A percentile compares a stretch with the other conserved stretches of the same genome.
Evolutionary conservation across 2,797 vertebrate species (phyloP).

Genomic region (Antennarius maculatus): DNA sequence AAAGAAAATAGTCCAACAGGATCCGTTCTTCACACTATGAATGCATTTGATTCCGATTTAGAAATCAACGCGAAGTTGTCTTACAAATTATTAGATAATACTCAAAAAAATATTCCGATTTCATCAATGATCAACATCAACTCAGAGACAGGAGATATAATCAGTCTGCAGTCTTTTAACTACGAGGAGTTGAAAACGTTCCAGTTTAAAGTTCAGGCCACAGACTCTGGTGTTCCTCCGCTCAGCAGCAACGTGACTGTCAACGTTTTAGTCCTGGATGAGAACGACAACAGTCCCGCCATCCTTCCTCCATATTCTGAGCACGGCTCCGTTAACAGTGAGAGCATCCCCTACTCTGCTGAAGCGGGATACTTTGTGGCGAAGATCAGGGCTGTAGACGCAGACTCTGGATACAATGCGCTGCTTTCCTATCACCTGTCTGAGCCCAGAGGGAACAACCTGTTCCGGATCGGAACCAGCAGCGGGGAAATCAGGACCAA

Average conservation of each 20-base stretch:
- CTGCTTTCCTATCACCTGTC: constrained; percentile 25
- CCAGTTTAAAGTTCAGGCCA: constrained; percentile 83
- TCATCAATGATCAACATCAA: constrained; percentile 58
- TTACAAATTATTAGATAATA: constrained; percentile 79
- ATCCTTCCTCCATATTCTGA: constrained; percentile 47
- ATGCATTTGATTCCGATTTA: constrained; percentile 80
- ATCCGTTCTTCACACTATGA: constrained; percentile 74
- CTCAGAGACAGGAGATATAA: constrained; percentile 69
- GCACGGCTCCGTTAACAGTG: constrained; percentile 39
- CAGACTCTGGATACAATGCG: constrained; percentile 26
- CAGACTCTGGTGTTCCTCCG: constrained; percentile 81
- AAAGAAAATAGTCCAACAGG: constrained; percentile 86
- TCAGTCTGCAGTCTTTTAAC: constrained; percentile 84
- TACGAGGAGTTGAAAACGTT: constrained; percentile 80
- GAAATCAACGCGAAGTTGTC: constrained; percentile 80
- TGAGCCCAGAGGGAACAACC: constrained; percentile 20
- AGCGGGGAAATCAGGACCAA: constrained; percentile 22
- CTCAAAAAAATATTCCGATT: constrained; percentile 74
- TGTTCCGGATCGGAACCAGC: constrained; percentile 23
- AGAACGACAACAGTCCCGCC: constrained; percentile 73
- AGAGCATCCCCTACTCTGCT: constrained; percentile 24
- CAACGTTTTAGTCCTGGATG: constrained; percentile 72
- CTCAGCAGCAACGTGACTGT: constrained; percentile 75
- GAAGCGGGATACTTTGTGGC: constrained; percentile 22
- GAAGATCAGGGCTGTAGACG: constrained; percentile 26